phyloP scores from a whole-genome alignment of 2,797 vertebrate species.

The Sylvilagus floridanus region DNA sequence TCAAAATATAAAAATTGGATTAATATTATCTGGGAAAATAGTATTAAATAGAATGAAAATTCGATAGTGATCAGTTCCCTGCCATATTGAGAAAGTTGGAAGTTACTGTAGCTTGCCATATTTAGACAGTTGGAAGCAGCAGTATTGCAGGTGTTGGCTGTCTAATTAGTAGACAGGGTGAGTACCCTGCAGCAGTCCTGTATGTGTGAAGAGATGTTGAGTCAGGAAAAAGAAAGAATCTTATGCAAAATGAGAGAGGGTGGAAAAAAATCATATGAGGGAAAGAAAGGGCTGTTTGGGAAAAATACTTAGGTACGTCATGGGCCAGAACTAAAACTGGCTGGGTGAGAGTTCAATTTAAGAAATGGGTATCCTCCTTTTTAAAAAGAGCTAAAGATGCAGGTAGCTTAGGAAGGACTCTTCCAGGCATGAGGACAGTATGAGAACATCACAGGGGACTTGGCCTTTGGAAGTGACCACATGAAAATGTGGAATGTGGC shows the following conservation, averaged over 20 bases:
- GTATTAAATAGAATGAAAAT: neutral
- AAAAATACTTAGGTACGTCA: neutral
- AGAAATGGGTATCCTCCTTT: neutral
- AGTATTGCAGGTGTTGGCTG: accelerated
- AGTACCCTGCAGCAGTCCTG: neutral
- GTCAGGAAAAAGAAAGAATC: neutral
- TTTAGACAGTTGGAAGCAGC: neutral
- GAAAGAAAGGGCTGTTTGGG: neutral
- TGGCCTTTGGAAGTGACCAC: neutral
- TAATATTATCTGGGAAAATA: neutral
- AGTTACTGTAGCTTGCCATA: neutral
- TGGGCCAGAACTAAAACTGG: neutral
- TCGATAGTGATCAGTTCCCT: neutral
- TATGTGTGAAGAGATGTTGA: neutral
- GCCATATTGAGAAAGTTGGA: neutral
- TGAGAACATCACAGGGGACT: neutral
- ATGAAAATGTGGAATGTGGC: neutral
- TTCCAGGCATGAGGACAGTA: neutral
- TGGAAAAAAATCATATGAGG: accelerated
- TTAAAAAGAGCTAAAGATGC: neutral
- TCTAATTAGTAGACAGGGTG: neutral
- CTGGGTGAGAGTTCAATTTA: neutral
- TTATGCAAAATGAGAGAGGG: neutral
- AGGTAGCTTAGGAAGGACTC: neutral
- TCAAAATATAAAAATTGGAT: conserved; percentile 1